phyloP scores from a whole-genome alignment of 2,888 invertebrate species.

The Leucoma salicis region DNA sequence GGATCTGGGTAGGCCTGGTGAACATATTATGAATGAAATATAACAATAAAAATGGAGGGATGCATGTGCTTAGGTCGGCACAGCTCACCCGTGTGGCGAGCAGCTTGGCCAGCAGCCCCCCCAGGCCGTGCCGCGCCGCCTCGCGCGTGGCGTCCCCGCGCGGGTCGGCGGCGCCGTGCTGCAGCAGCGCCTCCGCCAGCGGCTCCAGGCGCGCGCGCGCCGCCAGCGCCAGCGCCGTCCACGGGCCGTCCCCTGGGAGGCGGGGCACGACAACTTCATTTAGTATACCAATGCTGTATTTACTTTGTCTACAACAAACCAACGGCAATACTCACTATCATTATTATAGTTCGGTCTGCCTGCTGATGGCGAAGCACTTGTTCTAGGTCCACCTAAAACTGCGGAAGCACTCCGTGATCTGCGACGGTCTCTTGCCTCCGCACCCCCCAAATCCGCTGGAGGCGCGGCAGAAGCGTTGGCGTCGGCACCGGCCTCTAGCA shows the following conservation, averaged over 20 bases:
- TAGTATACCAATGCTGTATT: no score
- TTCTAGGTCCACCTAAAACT: slow-evolving; percentile 41
- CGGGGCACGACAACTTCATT: no score
- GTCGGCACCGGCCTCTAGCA: slow-evolving; percentile 91
- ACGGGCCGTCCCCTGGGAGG: slow-evolving; percentile 52
- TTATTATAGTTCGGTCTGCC: slow-evolving; percentile 19
- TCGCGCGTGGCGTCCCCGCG: slow-evolving; percentile 91
- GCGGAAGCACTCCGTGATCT: slow-evolving; percentile 47
- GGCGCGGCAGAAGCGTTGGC: slow-evolving; percentile 82
- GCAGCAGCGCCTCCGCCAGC: slow-evolving; percentile 89
- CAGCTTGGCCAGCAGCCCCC: slow-evolving; percentile 86
- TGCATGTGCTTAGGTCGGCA: no score
- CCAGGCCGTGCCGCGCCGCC: slow-evolving; percentile 87
- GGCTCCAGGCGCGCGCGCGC: slow-evolving; percentile 78
- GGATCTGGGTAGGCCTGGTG: slow-evolving; percentile 91
- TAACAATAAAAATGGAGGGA: no score
- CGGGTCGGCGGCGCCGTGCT: slow-evolving; percentile 93
- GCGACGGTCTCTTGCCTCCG: slow-evolving; percentile 35
- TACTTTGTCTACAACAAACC: no score
- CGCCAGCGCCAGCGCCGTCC: slow-evolving; percentile 70
- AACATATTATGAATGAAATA: background rate
- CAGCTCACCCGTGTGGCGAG: slow-evolving; percentile 88
- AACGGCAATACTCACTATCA: slow-evolving; percentile 21
- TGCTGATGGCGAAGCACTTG: slow-evolving; percentile 36
- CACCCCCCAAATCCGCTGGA: slow-evolving; percentile 20